Evolutionary conservation across 35 echinoderm and acorn worm species (phyloP), one percentile per base, ranked within the genome.

Genomic region (Acanthaster planci): DNA sequence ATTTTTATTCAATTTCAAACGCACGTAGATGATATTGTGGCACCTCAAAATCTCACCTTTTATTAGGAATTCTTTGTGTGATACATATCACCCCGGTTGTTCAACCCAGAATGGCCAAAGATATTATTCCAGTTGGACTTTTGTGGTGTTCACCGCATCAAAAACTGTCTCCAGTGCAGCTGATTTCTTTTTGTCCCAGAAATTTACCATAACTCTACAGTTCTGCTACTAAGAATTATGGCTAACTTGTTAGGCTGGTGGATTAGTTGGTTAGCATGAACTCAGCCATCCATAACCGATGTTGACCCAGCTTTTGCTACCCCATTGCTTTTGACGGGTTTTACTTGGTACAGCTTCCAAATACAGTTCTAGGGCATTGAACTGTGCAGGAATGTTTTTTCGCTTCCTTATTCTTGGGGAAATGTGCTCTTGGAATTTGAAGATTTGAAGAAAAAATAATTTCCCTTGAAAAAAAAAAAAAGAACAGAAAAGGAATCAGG

Each of bases 281-380:
- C 64, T 72, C 30, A 30, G 30, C 7, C 23, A 72, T 34, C 64
- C 64, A 72, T 8, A 23, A 72, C 34, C 30, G 26, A 26, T 31
- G 10, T 29, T 72, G 64, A 36, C 64, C 64, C 64, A 72, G 64
- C 64, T 72, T 72, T 72, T 72, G 34, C 64, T 27, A 72, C 64
- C 64, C 34, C 64, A 14, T 31, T 29, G 42, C 42, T 12, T 47
- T 12, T n/a, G n/a, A n/a, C n/a, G n/a, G n/a, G n/a, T n/a, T n/a
- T n/a, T n/a, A n/a, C n/a, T n/a, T n/a, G n/a, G n/a, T n/a, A n/a
- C n/a, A n/a, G n/a, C n/a, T n/a, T n/a, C n/a, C n/a, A n/a, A n/a
- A n/a, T n/a, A n/a, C n/a, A n/a, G n/a, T n/a, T n/a, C n/a, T n/a
- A n/a, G n/a, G n/a, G n/a, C n/a, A n/a, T n/a, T n/a, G n/a, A n/a